phyloP scores from a whole-genome alignment of 2,888 invertebrate species.

The Charanyca ferruginea region DNA sequence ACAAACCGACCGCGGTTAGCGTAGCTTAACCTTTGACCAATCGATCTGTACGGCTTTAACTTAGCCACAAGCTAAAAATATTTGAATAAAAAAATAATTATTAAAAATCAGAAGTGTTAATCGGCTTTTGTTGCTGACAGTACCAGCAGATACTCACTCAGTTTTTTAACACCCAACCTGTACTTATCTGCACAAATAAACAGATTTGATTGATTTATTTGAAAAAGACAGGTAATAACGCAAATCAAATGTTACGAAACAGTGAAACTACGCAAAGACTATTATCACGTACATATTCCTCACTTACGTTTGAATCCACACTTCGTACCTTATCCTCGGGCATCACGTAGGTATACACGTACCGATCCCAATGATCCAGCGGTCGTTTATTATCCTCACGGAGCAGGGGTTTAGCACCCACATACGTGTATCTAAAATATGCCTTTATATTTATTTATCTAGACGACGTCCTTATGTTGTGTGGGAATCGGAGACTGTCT shows the following conservation, averaged over 20 bases:
- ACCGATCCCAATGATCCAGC: conserved; percentile 65
- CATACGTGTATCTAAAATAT: conserved; percentile 60
- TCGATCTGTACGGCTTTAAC: too few species aligned
- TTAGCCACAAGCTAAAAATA: too few species aligned
- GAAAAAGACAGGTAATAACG: conserved; percentile 5
- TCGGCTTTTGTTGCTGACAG: too few species aligned
- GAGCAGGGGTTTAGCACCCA: conserved; percentile 47
- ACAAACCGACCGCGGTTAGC: too few species aligned
- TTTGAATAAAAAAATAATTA: too few species aligned
- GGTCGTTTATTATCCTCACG: conserved; percentile 66
- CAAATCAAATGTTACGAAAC: neutral
- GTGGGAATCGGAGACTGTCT: conserved; percentile 14
- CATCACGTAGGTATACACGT: conserved; percentile 56
- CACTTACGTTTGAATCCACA: conserved; percentile 33
- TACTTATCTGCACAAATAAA: too few species aligned
- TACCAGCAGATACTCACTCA: too few species aligned
- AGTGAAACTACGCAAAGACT: conserved; percentile 16
- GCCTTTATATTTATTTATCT: conserved; percentile 53
- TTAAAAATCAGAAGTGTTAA: too few species aligned
- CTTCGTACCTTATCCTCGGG: conserved; percentile 18
- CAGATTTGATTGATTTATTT: too few species aligned
- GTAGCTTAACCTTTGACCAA: too few species aligned
- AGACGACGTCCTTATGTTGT: conserved; percentile 29
- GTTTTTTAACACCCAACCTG: too few species aligned
- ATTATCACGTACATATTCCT: conserved; percentile 19